Percentiles rank a stretch among this genome's conserved stretches.
These are phyloP conservation scores for Corythaeola cristata DNA, from an alignment of 2,113 vertebrate species.

Conservation along the genomic window DNA sequence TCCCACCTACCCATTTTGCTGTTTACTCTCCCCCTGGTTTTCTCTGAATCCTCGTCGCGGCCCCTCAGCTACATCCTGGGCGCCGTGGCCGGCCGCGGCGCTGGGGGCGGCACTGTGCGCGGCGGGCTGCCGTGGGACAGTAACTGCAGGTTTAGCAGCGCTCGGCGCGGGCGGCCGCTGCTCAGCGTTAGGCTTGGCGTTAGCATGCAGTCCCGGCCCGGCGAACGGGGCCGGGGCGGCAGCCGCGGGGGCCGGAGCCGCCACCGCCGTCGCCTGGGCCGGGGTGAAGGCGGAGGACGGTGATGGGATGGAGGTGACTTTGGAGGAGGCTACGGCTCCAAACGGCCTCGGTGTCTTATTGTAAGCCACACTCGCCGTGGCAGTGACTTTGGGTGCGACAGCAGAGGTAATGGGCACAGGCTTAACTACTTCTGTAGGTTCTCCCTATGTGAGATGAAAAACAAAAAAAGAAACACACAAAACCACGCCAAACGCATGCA, in stretches of 20 bases:
- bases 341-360: slow-evolving; percentile 90
- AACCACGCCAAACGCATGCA: slow-evolving; percentile 80
- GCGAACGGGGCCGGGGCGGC: slow-evolving; percentile 42
- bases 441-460: slow-evolving; percentile 80
- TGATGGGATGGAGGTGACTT: slow-evolving; percentile 89
- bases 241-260: slow-evolving; percentile 66
- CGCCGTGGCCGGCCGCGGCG: slow-evolving; percentile 80
- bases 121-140: slow-evolving; percentile 84
- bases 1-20: slow-evolving; percentile 93
- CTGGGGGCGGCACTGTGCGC: slow-evolving; percentile 81
- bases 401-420: slow-evolving; percentile 88
- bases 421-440: slow-evolving; percentile 89
- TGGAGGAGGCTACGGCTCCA: slow-evolving; percentile 82
- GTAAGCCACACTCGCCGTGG: slow-evolving; percentile 78
- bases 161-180: slow-evolving; percentile 55
- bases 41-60: slow-evolving; percentile 88
- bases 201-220: slow-evolving; percentile 74
- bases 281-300: slow-evolving; percentile 91
- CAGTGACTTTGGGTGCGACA: slow-evolving; percentile 78
- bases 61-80: slow-evolving; percentile 88
- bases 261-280: slow-evolving; percentile 59
- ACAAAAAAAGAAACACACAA: slow-evolving; percentile 83
- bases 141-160: slow-evolving; percentile 83
- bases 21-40: slow-evolving; percentile 86
- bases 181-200: slow-evolving; percentile 73